A percentile compares a stretch with the other conserved stretches of the same genome.
Evolutionary conservation across 1,140 invertebrate species (phyloP).

Genomic region (Drosophila nigromelanica): DNA sequence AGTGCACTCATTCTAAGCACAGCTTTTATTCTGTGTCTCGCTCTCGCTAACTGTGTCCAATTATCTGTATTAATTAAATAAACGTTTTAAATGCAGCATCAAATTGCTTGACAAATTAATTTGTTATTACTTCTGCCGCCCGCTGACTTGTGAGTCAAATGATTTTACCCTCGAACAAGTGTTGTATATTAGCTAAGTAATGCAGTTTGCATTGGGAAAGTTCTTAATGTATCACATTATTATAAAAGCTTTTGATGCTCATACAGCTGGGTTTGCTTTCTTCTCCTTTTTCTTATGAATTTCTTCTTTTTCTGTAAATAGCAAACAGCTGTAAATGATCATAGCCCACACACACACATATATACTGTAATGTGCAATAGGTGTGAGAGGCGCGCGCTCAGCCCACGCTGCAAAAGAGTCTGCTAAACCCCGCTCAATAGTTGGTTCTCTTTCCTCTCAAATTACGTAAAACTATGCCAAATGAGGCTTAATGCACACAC

Average conservation of each 20-base stretch:
- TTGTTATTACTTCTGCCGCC: conserved; percentile 55
- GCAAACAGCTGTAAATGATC: conserved; percentile 70
- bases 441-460: conserved; percentile 40
- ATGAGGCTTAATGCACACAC: conserved; percentile 61
- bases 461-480: conserved; percentile 80
- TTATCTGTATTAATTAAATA: conserved; percentile 77
- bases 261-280: background rate
- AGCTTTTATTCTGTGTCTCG: conserved; percentile 7
- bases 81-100: conserved; percentile 62
- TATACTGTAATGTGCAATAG: conserved; percentile 3
- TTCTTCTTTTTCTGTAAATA: conserved; percentile 34
- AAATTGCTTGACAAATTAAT: conserved; percentile 74
- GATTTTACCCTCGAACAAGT: conserved; percentile 44
- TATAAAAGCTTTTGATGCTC: background rate
- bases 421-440: conserved; percentile 47
- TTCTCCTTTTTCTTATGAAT: background rate
- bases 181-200: conserved; percentile 15
- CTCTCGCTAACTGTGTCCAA: conserved; percentile 24
- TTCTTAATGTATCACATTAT: background rate
- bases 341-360: conserved; percentile 21
- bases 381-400: conserved; percentile 9
- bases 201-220: background rate
- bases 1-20: conserved; percentile 29
- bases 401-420: conserved; percentile 39
- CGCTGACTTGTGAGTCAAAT: conserved; percentile 51